Base-by-base conservation (phyloP, 2,113 vertebrate species). In the Tiliqua scincoides region DNA sequence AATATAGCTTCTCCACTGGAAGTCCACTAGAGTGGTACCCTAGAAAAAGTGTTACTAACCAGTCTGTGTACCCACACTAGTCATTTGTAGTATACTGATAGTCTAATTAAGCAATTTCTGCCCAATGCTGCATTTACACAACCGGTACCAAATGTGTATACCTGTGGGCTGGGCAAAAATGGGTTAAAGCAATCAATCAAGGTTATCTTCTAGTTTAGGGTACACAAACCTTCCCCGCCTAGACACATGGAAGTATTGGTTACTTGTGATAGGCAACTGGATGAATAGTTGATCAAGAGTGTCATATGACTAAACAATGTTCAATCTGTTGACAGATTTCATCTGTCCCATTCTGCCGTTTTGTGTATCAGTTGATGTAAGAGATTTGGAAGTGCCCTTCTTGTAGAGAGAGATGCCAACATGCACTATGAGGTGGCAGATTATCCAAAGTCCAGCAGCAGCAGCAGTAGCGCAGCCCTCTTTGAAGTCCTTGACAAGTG, bases 401-500 rank as follows among this genome's bases (percentile, higher is more conserved):
- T 81, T 14, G 85, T 80, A 0, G 74, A 88, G 74, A 88, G 25
- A 82, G 89, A 67, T 62, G 91, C 86, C 84, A 88, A 85, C 82
- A 95, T 88, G 91, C 94, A 95, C 93, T 92, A 94, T 70, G 96
- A 95, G 88, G 94, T 93, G 88, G 88, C 92, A 43, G 95, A 92
- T 89, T 87, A 88, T 85, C 94, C 95, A 54, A 97, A 95, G 93
- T 93, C 94, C 91, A 95, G 94, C 90, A 94, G 94, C 86, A 91
- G 96, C 11, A 83, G 94, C 90, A 94, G 94, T 85, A 91, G 96
- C 11, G 83, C 96, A 86, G 90, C 96, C 82, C 92, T 96, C 91
- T 89, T 96, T 93, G 97, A 96, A 93, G 97, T 94, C 96, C 93
- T 96, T 85, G 96, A 96, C 88, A 96, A 95, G 94, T 96, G 96